phyloP scores from a whole-genome alignment of 2,797 vertebrate species.

The Tenualosa ilisha region DNA sequence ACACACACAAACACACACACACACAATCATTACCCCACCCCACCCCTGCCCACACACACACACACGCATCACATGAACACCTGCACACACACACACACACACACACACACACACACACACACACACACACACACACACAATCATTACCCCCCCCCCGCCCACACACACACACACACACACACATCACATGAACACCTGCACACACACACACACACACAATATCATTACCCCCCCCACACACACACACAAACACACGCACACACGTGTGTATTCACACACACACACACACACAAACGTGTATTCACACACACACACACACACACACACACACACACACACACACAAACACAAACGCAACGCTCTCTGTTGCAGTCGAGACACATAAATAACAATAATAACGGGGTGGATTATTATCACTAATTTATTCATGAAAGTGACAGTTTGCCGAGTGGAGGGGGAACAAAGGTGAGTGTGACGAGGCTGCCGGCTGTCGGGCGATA shows the following conservation, averaged over 20 bases:
- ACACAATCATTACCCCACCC: conserved; percentile 47
- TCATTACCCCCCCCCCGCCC: conserved; percentile 51
- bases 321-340: not conserved
- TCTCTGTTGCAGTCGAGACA: not conserved
- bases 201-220: not conserved
- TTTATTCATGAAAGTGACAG: conserved; percentile 78
- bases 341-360: not conserved
- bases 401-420: conserved; percentile 71
- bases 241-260: not conserved
- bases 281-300: not conserved
- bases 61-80: no score
- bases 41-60: no score
- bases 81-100: no score
- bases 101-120: no score
- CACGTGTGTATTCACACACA: not conserved
- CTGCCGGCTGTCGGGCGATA: conserved; percentile 66
- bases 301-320: conserved; percentile 3
- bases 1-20: not conserved
- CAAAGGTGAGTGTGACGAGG: conserved; percentile 64
- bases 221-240: no score
- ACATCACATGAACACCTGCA: no score
- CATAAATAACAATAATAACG: conserved; percentile 1
- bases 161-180: conserved; percentile 1
- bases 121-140: not conserved
- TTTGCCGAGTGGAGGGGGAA: conserved; percentile 64